Evolutionary conservation across 2,797 vertebrate species (phyloP), one percentile per base, ranked within the genome.

Genomic region (Meriones psammophilus): DNA sequence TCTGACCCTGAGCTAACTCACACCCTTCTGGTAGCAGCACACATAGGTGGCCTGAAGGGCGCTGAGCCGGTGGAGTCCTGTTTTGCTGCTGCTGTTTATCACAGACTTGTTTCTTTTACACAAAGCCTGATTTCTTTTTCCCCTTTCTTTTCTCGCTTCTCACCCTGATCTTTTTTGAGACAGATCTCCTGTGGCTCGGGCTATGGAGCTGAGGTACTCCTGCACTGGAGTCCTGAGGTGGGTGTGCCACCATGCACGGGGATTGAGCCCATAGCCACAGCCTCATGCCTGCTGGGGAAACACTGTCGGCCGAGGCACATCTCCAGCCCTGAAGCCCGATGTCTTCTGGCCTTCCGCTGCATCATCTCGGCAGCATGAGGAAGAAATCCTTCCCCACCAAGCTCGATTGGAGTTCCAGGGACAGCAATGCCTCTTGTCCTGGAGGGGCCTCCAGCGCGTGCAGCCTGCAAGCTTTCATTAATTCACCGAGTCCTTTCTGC

Each of bases 381-480:
- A 71, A 85, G 81, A 79, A n/a, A 28, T 79, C 91, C 54, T 58
- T 60, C 30, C 33, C 58, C 2, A 50, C 76, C 56, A 28, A 89
- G 56, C 80, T 56, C 6, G 60, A 15, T 22, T 36, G 46, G 30
- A 24, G 26, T 64, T 89, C 83, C 68, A 30, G 56, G 92, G 87
- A 80, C 26, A 5, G 36, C 1, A n/a, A 66, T 46, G 69, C 77
- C 39, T 62, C 58, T 68, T 33, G 2, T 92, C 89, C 14, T n/a
- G 79, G 64, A 95, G 84, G 79, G 79, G 50, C 54, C 68, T 39
- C 42, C 89, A 42, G 14, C 10, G 36, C 26, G 28, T 39, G 24
- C 78, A 88, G 92, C 68, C 83, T 14, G 20, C 69, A 42, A 0
- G 22, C 83, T 74, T 84, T 94, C 94, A 88, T 96, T 94, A 94